These are phyloP conservation scores for Anaspis maculata DNA, from an alignment of 2,888 invertebrate genomes.

Conservation along the genomic window DNA sequence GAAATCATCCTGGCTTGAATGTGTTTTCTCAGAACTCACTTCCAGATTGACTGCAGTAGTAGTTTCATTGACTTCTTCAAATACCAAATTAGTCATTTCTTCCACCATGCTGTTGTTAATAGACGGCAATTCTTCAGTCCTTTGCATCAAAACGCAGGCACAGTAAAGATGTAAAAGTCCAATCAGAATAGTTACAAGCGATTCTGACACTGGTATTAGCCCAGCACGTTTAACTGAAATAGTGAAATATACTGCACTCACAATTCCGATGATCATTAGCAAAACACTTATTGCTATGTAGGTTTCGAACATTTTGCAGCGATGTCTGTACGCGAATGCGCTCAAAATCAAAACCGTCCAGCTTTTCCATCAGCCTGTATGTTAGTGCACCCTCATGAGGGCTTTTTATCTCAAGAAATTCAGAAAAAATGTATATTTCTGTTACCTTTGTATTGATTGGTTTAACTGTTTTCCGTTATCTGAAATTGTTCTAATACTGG, in stretches of 20 bases:
- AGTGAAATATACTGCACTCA: conserved; percentile 26
- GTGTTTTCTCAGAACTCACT: background rate
- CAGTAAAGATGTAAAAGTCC: conserved; percentile 33
- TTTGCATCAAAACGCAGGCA: conserved; percentile 11
- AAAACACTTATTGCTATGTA: conserved; percentile 29
- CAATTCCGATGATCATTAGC: conserved; percentile 25
- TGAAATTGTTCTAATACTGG: no score
- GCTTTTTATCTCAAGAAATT: no score
- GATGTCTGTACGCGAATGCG: no score
- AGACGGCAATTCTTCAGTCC: background rate
- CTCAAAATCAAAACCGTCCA: no score
- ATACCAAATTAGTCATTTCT: background rate
- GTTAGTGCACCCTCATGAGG: no score
- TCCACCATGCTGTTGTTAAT: background rate
- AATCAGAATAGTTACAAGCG: conserved; percentile 30
- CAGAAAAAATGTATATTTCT: no score
- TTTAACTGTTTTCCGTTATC: no score
- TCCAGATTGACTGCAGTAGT: background rate
- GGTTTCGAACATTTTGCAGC: conserved; percentile 29
- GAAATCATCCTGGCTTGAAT: conserved; percentile 14
- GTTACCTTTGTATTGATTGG: no score
- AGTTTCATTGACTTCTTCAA: background rate
- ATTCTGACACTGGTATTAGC: conserved; percentile 27
- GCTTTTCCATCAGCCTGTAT: no score
- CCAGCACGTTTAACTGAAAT: conserved; percentile 20